Evolutionary conservation across 2,888 invertebrate species (phyloP), one percentile per base, ranked within the genome.

Genomic region (Cerceris ruficornis): DNA sequence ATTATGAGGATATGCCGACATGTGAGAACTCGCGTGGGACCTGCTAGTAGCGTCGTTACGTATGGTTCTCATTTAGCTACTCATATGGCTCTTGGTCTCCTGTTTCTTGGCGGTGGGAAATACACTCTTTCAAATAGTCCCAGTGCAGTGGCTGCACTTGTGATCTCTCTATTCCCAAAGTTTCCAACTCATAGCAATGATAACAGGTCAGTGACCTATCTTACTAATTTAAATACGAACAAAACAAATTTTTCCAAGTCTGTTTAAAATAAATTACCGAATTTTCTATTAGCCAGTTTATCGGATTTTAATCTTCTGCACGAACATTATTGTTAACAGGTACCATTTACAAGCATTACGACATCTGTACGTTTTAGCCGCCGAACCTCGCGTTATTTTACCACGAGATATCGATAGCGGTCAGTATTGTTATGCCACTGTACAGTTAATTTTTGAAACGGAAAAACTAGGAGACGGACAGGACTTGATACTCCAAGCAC

Each of bases 311-410:
- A n/a, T n/a, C n/a, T n/a, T n/a, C n/a, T n/a, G n/a, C n/a, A n/a
- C n/a, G n/a, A n/a, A n/a, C n/a, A 14, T 42, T 68, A 77, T 17
- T 28, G 9, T 13, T 43, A 39, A 62, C 90, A 98, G 98, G 84
- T 98, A 98, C 91, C 99, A 99, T 92, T 93, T 99, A 70, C 99
- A 99, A 94, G 99, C 99, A 0, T 96, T 99, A 89, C 94, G 99
- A 0, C 99, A 99, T 92, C 94, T 99, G 28, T 99, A 99, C 92
- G 98, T 98, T 0, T 92, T 99, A 81, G 99, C 99, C 0, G 96
- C 97, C 0, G 98, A 99, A 90, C 97, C 98, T 0, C 94, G 99
- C 11, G 93, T 99, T 11, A 93, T 99, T 66, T 93, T 98, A 68
- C 98, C 99, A 0, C 94, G 96, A 42, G 98, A 98, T 90, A 95